Evolutionary conservation across 2,888 invertebrate species (phyloP).

Genomic region (Ennomos fuscantarius): DNA sequence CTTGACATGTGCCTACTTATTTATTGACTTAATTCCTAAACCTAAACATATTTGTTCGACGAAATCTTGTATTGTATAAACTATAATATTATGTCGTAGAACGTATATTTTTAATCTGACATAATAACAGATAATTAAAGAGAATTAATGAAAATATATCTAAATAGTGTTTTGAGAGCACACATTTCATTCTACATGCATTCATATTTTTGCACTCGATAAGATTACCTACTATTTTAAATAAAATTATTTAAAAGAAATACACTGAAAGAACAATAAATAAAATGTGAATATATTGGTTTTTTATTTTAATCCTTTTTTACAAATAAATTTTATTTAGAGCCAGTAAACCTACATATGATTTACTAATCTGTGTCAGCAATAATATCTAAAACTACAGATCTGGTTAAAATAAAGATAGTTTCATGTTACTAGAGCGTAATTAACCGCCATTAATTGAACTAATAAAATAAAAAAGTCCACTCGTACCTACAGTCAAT

Average conservation of each 20-base stretch:
- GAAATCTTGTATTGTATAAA: slow-evolving; percentile 20
- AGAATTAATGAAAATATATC: slow-evolving; percentile 39
- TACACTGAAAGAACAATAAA: slow-evolving; percentile 79
- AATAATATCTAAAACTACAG: no score
- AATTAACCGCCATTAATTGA: no score
- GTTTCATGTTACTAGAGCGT: no score
- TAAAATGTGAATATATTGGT: slow-evolving; percentile 57
- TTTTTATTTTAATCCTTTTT: slow-evolving; percentile 53
- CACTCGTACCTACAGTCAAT: no score
- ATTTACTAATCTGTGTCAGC: no score
- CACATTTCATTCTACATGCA: slow-evolving; percentile 67
- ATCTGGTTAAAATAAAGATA: no score
- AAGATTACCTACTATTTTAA: slow-evolving; percentile 77
- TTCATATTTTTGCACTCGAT: slow-evolving; percentile 81
- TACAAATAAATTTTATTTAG: no score
- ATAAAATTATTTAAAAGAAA: slow-evolving; percentile 71
- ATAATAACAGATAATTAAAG: slow-evolving; percentile 14
- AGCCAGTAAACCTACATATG: no score
- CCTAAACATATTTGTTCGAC: slow-evolving; percentile 7
- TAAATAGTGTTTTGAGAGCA: slow-evolving; percentile 72
- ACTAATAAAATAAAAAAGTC: no score
- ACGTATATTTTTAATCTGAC: slow-evolving; percentile 15
- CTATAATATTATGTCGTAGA: slow-evolving; percentile 7
- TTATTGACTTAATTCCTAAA: slow-evolving; percentile 21
- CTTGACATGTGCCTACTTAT: slow-evolving; percentile 29